Evolutionary conservation across 2,888 invertebrate genomes (phyloP), one percentile per base, ranked within the genome.

Genomic region (Hirtodrosophila trivittata): DNA sequence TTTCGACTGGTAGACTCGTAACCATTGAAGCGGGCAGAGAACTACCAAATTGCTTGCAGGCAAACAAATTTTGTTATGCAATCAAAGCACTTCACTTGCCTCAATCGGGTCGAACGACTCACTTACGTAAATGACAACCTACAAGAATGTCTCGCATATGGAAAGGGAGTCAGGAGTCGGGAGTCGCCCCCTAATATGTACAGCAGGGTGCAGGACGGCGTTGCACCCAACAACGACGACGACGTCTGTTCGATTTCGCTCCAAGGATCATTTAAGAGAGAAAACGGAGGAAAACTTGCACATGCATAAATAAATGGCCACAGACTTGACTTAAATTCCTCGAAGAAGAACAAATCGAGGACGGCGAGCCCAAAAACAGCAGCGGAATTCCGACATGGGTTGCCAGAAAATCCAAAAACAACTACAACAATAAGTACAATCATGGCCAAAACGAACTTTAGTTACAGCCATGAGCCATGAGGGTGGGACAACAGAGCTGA

Each of bases 301-400:
- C 74, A 77, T 77, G 67, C 77, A 77, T 70, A 80, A 77, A 74
- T 70, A 80, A 77, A 80, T 59, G 65, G 67, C 74, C 70, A 54
- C 65, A 74, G 62, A 66, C 70, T 66, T 60, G 74, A 57, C 74
- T 58, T 43, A 46, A 52, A 72, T 49, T 63, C 57, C 52, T 65
- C 28, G 55, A 54, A 42, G 51, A 32, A 50, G 41, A 25, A 43
- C 28, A 7, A 16, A 43, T 21, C 13, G 35, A 26, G 45, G 28
- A 10, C 10, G 12, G n/a, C 8, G 32, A 18, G 9, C 14, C 26
- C 21, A n/a, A 57, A 41, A 41, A 46, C 28, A 37, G 65, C 41
- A 33, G 26, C 32, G 30, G 25, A 57, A 56, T 62, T 62, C 68
- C 62, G 62, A 57, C 63, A 45, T 16, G 18, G 47, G 39, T 41